Conservation (phyloP, 2,797 vertebrate genomes). For the Cynodonichthys magdalenae region DNA sequence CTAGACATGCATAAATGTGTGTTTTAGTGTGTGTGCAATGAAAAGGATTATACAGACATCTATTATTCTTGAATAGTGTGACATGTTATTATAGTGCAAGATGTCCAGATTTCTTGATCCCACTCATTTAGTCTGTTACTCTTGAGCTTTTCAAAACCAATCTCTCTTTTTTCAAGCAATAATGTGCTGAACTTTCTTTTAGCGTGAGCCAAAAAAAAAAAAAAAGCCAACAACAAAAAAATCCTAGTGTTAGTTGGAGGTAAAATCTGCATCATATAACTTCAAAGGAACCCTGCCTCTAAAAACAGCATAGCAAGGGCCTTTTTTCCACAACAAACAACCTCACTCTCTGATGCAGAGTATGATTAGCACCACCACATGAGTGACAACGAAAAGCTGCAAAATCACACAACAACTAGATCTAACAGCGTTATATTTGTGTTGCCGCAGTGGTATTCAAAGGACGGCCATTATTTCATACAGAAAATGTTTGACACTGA, state of each 20-base stretch:
- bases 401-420: constrained; percentile 24
- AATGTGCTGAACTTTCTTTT: constrained; percentile 7
- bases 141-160: constrained; percentile 9
- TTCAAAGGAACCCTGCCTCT: constrained; percentile 19
- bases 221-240: not conserved
- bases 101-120: constrained; percentile 37
- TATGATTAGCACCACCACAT: constrained; percentile 16
- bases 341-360: not conserved
- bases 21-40: constrained; percentile 14
- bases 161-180: constrained; percentile 9
- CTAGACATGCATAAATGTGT: constrained; percentile 37
- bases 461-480: constrained; percentile 12
- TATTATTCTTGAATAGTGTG: constrained; percentile 37
- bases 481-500: constrained; percentile 37
- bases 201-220: not conserved
- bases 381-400: constrained; percentile 7
- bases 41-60: constrained; percentile 36
- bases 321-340: constrained; percentile 20
- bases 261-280: constrained; percentile 10
- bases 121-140: constrained; percentile 16
- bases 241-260: not conserved
- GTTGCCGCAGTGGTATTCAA: constrained; percentile 13
- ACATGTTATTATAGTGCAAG: constrained; percentile 14
- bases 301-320: constrained; percentile 7
- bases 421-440: constrained; percentile 21